Evolutionary conservation across 2,797 vertebrate genomes (phyloP), one percentile per base, ranked within the genome.

Genomic region (Lophura swinhoii): DNA sequence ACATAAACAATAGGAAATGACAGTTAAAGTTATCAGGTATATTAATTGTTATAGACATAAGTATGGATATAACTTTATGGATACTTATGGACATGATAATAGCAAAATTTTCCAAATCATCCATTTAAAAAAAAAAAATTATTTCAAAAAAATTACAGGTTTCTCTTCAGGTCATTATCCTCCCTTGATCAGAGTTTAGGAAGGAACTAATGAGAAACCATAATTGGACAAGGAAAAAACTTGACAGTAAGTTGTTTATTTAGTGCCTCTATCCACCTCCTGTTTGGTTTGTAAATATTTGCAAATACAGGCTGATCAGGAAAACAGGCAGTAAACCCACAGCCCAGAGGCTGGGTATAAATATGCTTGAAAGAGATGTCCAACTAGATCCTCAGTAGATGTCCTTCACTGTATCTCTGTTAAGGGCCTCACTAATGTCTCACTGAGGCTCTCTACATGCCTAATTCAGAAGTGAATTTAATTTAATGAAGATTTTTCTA

Each of bases 251-350:
- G 71, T 44, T 78, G 78, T 87, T 90, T 81, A 91, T 73, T 87
- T 77, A 70, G 43, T 84, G 48, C 14, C 60, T 29, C 39, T 56
- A 21, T 29, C 22, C 31, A 48, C 58, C 53, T 44, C 39, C 33
- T 29, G 63, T 55, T 86, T 51, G 39, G 28, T 79, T 90, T 87
- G 79, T 93, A 93, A 95, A 84, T 79, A 81, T 63, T 37, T 49
- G 58, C 51, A 80, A 87, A 33, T 37, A 60, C 46, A 49, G 56
- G 18, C 46, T 87, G 71, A 87, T 62, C 62, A 48, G 87, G 46
- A 82, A 51, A 48, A 26, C 67, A 67, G 33, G 69, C 39, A 39
- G 67, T 26, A 0, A 2, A 46, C 46, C 37, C n/a, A n/a, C n/a
- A n/a, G n/a, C n/a, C 35, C 72, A 78, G 68, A 78, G 72, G 53